Conservation (phyloP, 2,888 invertebrate species). For the Microctonus hyperodae region DNA sequence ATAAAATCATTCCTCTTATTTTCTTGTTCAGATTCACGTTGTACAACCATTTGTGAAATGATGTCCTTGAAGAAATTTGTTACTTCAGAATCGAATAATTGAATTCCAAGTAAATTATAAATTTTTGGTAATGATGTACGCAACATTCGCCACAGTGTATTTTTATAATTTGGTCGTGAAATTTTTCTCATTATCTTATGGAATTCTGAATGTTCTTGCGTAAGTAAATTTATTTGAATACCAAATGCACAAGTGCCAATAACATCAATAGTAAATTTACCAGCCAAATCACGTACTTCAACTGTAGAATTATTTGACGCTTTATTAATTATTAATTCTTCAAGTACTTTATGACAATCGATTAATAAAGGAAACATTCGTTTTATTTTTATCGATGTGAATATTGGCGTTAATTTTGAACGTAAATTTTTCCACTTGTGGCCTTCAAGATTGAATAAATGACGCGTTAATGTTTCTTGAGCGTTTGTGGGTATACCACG, state of each 20-base stretch:
- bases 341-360: slow-evolving; percentile 59
- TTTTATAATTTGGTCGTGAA: slow-evolving; percentile 56
- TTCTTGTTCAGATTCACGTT: slow-evolving; percentile 45
- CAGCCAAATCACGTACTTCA: slow-evolving; percentile 62
- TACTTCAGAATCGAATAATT: slow-evolving; percentile 54
- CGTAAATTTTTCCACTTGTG: slow-evolving; percentile 63
- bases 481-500: slow-evolving; percentile 56
- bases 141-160: slow-evolving; percentile 58
- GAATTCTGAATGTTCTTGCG: slow-evolving; percentile 60
- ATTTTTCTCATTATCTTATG: slow-evolving; percentile 56
- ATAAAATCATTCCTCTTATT: slow-evolving; percentile 60
- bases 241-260: slow-evolving; percentile 65
- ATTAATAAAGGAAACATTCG: slow-evolving; percentile 62
- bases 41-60: slow-evolving; percentile 56
- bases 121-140: slow-evolving; percentile 52
- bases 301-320: slow-evolving; percentile 37
- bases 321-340: slow-evolving; percentile 46
- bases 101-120: slow-evolving; percentile 48
- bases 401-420: slow-evolving; percentile 64
- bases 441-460: slow-evolving; percentile 62
- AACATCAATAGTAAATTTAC: slow-evolving; percentile 65
- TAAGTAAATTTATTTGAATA: slow-evolving; percentile 62
- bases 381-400: slow-evolving; percentile 65
- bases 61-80: slow-evolving; percentile 56
- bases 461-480: slow-evolving; percentile 57